These are phyloP conservation scores for Cydia fagiglandana DNA, from an alignment of 1,140 invertebrate genomes.

Conservation along the genomic window DNA sequence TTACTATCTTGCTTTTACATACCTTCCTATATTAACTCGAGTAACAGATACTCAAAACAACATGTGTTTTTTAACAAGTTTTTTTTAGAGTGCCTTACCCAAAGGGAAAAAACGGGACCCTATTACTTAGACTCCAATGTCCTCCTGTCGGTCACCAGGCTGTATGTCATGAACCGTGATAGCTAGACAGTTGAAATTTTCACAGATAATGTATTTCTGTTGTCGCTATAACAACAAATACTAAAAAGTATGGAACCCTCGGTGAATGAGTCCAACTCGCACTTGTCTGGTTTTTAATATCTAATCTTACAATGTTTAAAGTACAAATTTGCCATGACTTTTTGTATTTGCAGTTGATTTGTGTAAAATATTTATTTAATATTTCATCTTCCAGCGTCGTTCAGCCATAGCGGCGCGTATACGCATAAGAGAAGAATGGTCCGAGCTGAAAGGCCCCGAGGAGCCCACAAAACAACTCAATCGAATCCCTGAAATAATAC, in stretches of 20 bases:
- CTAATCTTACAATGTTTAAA: neutral
- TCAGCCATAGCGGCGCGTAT: constrained; percentile 67
- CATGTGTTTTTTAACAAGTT: neutral
- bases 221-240: too few relatives aligned
- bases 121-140: too few relatives aligned
- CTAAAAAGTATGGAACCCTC: too few relatives aligned
- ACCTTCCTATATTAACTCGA: neutral
- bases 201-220: too few relatives aligned
- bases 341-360: neutral
- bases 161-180: too few relatives aligned
- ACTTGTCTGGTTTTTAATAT: too few relatives aligned
- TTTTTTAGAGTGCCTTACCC: too few relatives aligned
- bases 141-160: too few relatives aligned
- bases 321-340: too few relatives aligned
- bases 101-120: too few relatives aligned
- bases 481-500: constrained; percentile 28
- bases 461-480: constrained; percentile 34
- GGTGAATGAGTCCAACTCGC: too few relatives aligned
- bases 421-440: constrained; percentile 65
- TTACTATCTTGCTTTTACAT: neutral
- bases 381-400: constrained; percentile 53
- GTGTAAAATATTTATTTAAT: neutral
- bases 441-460: constrained; percentile 56
- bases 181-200: too few relatives aligned
- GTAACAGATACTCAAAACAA: neutral